Base-by-base conservation (phyloP, 1,140 invertebrate genomes). In the Drosophila watanabei region DNA sequence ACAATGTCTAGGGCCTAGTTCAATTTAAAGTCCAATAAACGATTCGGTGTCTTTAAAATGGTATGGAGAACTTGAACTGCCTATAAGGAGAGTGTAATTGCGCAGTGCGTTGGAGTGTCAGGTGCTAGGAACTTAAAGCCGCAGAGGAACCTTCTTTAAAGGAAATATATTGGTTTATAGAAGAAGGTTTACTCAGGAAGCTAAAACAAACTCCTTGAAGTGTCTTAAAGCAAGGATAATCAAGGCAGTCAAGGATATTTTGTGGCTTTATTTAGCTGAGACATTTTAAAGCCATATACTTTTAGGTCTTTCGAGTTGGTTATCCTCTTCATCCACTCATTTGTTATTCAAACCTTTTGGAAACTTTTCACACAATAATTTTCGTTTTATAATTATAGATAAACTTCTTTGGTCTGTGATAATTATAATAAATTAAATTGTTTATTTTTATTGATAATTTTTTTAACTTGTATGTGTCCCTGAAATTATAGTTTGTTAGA, bases 1-100 rank as follows among this genome's bases (percentile, higher is more conserved):
- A 88, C 63, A 46, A 56, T 45, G 73, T 77, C 77, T 73, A 84
- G 82, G 85, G 80, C 84, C 84, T 88, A 80, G 80, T 80, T 88
- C 62, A 84, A 71, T 88, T 88, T 84, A 89, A 89, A 89, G 72
- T 30, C 41, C 20, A 62, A 43, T 52, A 64, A 51, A 49, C 63
- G 35, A 61, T 78, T 68, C n/a, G 18, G 33, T 7, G 64, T 41
- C 73, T 78, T 78, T 61, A 61, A 78, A 78, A 32, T 30, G 28
- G 46, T 14, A 5, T 16, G 49, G 37, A 24, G 28, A 14, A 33
- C 20, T 37, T 28, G 32, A 33, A 54, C 30, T 32, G 16, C 14
- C 59, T 32, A 24, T 32, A 11, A 11, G n/a, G 54, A 56, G 20
- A 39, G 33, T 33, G 24, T 52, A 32, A 41, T n/a, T 60, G 63